Percentiles rank a stretch among this genome's conserved stretches.
These are phyloP conservation scores for Melinaea marsaeus DNA, from an alignment of 2,888 invertebrate species.

Conservation along the genomic window DNA sequence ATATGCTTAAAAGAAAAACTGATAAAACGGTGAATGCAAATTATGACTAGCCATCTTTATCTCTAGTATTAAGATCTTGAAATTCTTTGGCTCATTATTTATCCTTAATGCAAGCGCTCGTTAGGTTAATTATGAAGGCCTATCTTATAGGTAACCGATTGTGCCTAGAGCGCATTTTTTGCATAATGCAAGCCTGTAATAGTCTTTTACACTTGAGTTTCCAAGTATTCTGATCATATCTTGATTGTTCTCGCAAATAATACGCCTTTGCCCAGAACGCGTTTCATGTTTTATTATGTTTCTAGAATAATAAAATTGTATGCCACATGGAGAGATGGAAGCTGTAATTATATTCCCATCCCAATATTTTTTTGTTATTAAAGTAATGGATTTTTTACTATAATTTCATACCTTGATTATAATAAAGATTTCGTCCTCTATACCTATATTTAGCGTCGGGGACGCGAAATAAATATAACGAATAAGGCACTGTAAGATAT, in stretches of 20 bases:
- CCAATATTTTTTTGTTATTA: constrained; percentile 1
- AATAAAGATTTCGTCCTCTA: not conserved
- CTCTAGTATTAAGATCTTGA: constrained; percentile 8
- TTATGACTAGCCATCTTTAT: not conserved
- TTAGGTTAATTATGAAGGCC: constrained; percentile 37
- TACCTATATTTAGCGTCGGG: not conserved
- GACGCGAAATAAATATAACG: not conserved
- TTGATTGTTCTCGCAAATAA: constrained; percentile 44
- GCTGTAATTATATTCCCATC: constrained; percentile 4
- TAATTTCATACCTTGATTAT: not conserved
- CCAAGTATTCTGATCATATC: constrained; percentile 39
- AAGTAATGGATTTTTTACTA: constrained; percentile 4
- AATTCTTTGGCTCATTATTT: constrained; percentile 42
- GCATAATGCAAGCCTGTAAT: constrained; percentile 33
- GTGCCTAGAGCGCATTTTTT: constrained; percentile 40
- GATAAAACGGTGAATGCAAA: constrained; percentile 1
- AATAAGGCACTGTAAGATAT: not conserved
- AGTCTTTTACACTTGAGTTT: constrained; percentile 33
- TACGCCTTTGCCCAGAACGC: constrained; percentile 13
- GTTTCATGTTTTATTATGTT: constrained; percentile 15
- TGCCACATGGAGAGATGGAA: not conserved
- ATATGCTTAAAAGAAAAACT: not conserved
- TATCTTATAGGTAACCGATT: constrained; percentile 34
- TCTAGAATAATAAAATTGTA: constrained; percentile 7
- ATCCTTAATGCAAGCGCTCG: constrained; percentile 45